phyloP scores from a whole-genome alignment of 1,140 invertebrate genomes.

The Sweltsa coloradensis region DNA sequence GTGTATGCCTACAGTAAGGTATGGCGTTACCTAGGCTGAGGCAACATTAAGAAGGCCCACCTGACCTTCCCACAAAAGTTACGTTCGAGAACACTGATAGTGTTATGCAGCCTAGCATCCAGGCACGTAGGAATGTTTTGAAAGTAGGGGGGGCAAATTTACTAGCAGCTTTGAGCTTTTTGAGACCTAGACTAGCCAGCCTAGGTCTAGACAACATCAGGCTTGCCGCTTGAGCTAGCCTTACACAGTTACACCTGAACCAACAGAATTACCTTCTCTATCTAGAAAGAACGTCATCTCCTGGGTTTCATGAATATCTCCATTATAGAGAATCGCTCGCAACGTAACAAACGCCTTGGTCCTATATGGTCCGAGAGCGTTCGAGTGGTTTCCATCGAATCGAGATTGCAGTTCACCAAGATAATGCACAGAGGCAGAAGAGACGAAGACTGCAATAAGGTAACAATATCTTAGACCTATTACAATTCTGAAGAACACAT shows the following conservation, averaged over 20 bases:
- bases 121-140: too few species aligned
- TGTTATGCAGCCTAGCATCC: too few species aligned
- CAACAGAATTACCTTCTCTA: slow-evolving; percentile 8
- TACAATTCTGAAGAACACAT: background rate
- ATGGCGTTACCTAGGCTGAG: too few species aligned
- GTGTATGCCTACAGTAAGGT: too few species aligned
- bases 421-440: slow-evolving; percentile 8
- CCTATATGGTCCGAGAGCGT: background rate
- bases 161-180: too few species aligned
- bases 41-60: too few species aligned
- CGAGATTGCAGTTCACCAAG: slow-evolving; percentile 1
- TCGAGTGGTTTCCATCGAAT: background rate
- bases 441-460: slow-evolving; percentile 9
- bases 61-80: too few species aligned
- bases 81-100: too few species aligned
- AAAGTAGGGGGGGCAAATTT: too few species aligned
- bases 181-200: too few species aligned
- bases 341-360: slow-evolving; percentile 4
- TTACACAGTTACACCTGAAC: background rate
- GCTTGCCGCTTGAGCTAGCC: too few species aligned
- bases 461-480: background rate
- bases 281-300: slow-evolving; percentile 7
- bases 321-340: slow-evolving; percentile 4
- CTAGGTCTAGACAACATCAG: too few species aligned
- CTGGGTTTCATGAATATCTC: slow-evolving; percentile 9